Evolutionary conservation across 2,888 invertebrate genomes (phyloP), one percentile per base, ranked within the genome.

Genomic region (Epinotia bilunana): DNA sequence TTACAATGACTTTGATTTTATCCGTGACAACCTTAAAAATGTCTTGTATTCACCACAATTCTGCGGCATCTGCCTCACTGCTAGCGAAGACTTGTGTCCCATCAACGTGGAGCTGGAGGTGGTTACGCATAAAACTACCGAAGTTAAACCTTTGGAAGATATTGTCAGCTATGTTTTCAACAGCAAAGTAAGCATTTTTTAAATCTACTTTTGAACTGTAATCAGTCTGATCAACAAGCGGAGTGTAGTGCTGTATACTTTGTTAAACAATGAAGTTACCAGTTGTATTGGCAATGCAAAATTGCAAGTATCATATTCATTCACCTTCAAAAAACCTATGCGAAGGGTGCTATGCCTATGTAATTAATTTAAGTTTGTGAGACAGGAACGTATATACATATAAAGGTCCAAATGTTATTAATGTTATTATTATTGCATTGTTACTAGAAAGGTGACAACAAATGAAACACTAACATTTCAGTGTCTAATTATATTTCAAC

Each of bases 91-190:
- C 46, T 80, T 87, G 7, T 82, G 80, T 67, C 76, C 80, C 0
- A 49, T 88, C 0, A 78, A 82, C 0, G 82, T 82, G 69, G 86
- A 88, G 75, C 80, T 88, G 12, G 77, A 85, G 3, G 82, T 81
- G 16, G 62, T 76, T 13, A 77, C 85, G 11, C 81, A 83, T 43
- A 79, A 82, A 16, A 80, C 81, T 18, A 79, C 77, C 0, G 79
- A 80, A 11, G 83, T 85, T 0, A 85, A 80, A 58, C 80, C 83
- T 43, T 72, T 89, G 13, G 79, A 80, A 11, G 85, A 88, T 63
- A 81, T 89, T 1, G 77, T 88, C 28, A 83, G 82, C 75, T 84
- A 84, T 79, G 80, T 89, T 33, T 85, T 89, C 43, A 84, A 83
- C 79, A 83, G 83, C 78, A 82, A 87, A 78, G 89, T 89, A 65